These are phyloP conservation scores for Apolygus lucorum DNA, from an alignment of 1,140 invertebrate genomes.

Conservation along the genomic window DNA sequence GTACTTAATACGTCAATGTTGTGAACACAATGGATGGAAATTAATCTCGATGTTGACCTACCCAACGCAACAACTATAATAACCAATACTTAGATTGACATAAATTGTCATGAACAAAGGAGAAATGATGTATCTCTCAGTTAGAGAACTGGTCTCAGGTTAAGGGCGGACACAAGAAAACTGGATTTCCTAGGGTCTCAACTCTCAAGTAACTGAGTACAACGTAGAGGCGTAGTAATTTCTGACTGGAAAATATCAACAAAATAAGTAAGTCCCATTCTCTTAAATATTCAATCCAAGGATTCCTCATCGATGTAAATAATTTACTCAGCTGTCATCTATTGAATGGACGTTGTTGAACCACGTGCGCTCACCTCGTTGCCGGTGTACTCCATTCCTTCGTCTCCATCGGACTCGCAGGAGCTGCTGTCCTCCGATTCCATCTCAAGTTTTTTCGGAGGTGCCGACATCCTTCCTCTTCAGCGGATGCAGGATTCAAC, in stretches of 20 bases:
- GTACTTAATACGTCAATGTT: no score
- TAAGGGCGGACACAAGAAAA: no score
- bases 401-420: conserved; percentile 24
- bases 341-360: no score
- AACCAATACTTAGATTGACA: no score
- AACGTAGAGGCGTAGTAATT: neutral
- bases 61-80: no score
- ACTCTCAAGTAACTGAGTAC: neutral
- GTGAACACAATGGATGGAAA: no score
- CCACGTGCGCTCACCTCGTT: conserved; percentile 25
- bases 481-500: no score
- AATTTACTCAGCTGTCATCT: neutral
- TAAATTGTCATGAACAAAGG: no score
- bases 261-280: neutral
- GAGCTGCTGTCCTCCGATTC: conserved; percentile 22
- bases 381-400: conserved; percentile 27
- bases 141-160: no score
- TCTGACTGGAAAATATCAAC: neutral
- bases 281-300: neutral
- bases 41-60: no score
- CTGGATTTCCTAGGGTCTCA: neutral
- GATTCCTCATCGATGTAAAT: neutral
- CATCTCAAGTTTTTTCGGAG: conserved; percentile 27
- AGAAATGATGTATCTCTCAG: no score
- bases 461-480: conserved; percentile 30